Evolutionary conservation across 92 coral and sea anemone genomes (phyloP).

Genomic region (Scolanthus callimorphus): DNA sequence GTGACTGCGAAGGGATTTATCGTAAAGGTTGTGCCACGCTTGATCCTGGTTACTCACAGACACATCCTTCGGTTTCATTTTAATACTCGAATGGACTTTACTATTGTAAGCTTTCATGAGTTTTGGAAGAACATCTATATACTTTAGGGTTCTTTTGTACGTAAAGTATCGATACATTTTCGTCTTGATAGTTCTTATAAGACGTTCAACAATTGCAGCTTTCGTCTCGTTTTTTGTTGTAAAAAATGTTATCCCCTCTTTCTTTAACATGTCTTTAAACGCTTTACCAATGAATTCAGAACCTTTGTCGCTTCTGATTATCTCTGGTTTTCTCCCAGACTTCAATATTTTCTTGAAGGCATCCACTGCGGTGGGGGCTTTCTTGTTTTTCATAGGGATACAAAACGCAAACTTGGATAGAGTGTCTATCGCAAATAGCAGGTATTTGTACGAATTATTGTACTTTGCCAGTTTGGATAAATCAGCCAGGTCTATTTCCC

Average conservation of each 20-base stretch:
- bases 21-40: constrained; percentile 31
- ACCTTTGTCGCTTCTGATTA: constrained; percentile 23
- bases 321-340: constrained; percentile 35
- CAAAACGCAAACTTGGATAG: constrained; percentile 18
- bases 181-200: constrained; percentile 15
- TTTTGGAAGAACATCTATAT: constrained; percentile 6
- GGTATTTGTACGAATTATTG: constrained; percentile 23
- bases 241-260: constrained; percentile 17
- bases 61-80: constrained; percentile 19
- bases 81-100: constrained; percentile 18
- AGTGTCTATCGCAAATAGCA: constrained; percentile 15
- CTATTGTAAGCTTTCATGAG: constrained; percentile 24
- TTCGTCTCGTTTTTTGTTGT: constrained; percentile 29
- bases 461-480: constrained; percentile 12
- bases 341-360: constrained; percentile 31
- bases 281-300: no score
- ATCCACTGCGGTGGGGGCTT: constrained; percentile 17
- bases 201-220: constrained; percentile 32
- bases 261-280: no score
- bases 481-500: constrained; percentile 40
- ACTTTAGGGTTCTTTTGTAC: neutral
- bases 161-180: constrained; percentile 15
- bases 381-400: constrained; percentile 25
- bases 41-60: constrained; percentile 11
- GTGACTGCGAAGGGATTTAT: no score